Conservation (phyloP, 1,140 invertebrate species). For the Trachelipus rathkii region DNA sequence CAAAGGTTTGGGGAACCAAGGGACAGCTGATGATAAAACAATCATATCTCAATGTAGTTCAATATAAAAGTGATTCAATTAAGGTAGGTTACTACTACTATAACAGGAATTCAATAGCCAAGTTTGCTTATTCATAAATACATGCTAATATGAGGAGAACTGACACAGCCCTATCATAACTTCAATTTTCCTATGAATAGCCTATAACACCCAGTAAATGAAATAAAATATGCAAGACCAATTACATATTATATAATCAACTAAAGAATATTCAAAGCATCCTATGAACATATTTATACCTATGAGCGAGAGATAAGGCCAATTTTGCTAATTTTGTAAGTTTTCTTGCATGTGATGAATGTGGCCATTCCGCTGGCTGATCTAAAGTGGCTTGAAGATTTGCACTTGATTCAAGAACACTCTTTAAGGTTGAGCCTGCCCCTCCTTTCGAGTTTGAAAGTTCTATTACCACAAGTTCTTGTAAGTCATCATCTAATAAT, state of each 20-base stretch:
- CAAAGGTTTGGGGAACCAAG: no score
- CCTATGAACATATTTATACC: constrained; percentile 20
- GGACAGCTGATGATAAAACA: no score
- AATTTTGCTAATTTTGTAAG: constrained; percentile 39
- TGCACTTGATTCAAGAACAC: constrained; percentile 34
- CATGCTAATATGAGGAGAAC: background rate
- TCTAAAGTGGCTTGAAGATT: constrained; percentile 32
- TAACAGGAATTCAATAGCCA: no score
- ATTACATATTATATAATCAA: background rate
- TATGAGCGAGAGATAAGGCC: constrained; percentile 39
- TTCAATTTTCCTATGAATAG: background rate
- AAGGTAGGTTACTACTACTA: no score
- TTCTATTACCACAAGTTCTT: constrained; percentile 30
- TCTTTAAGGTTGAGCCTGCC: constrained; percentile 35
- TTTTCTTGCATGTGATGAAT: constrained; percentile 32
- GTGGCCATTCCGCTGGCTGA: constrained; percentile 37
- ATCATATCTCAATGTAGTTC: no score
- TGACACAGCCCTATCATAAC: background rate
- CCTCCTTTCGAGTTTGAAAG: constrained; percentile 28
- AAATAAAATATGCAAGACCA: background rate
- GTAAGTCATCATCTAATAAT: constrained; percentile 12
- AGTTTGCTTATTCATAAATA: background rate
- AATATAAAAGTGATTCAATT: no score
- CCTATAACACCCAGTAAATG: background rate
- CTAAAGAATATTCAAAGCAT: background rate